Evolutionary conservation across 2,888 invertebrate species (phyloP), one percentile per base, ranked within the genome.

Genomic region (Stenodema calcarata): DNA sequence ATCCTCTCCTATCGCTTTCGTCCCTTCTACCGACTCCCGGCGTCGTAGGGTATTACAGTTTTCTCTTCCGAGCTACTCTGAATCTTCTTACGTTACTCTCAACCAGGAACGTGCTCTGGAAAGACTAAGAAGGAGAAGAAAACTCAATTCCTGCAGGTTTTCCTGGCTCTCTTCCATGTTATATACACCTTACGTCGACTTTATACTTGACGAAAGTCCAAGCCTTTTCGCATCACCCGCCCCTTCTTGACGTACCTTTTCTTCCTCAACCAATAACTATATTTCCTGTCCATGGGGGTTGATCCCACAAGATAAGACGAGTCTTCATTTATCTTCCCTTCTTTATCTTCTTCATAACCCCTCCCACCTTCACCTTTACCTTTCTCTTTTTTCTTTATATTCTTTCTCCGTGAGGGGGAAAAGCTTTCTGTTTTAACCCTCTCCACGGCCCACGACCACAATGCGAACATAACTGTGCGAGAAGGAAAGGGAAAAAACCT

Each of bases 271-370:
- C 84, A 84, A 84, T 84, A 84, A 84, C 84, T 84, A 84, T 84
- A 84, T 84, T 84, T 84, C 84, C 84, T 84, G 84, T 84, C 84
- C 84, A 75, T 70, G 84, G 75, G 84, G 84, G 84, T 73, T 84
- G 73, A 73, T 84, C 84, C 84, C 54, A 28, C 73, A 23, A 73
- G 84, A 84, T 75, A 84, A 84, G 84, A 75, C 75, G 73, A 50
- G 80, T 18, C 80, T 80, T 80, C 80, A 79, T 80, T 80, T 80
- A 80, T 80, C 80, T 54, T n/a, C 80, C 50, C 80, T 78, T 44
- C 78, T 44, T 78, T 78, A 44, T 78, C 78, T 44, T 44, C 27
- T 16, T 27, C 44, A 14, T 27, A 23, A 54, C 54, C 80, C 54
- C 16, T 54, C 27, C 76, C 30, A 16, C 76, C 42, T 41, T 41